Evolutionary conservation across 2,888 invertebrate genomes (phyloP), one percentile per base, ranked within the genome.

Genomic region (Scrobipalpa costella): DNA sequence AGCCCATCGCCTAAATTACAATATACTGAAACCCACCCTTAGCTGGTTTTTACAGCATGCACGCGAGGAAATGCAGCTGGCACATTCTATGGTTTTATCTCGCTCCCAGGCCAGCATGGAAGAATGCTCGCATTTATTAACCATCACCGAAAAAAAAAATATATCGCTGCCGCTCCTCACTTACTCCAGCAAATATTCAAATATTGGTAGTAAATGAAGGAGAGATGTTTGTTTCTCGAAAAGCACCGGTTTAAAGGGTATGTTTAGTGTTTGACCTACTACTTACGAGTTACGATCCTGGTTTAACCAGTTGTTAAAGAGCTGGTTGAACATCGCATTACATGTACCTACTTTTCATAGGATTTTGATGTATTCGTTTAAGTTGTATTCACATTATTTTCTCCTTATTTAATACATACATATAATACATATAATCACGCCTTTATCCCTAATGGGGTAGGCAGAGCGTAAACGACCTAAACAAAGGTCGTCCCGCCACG

Each of bases 131-230:
- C 27, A 27, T 27, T 27, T 27, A 27, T 27, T 3, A 27, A 27
- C 27, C 27, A 27, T 27, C 27, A 2, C 2, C 27, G 5, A 27
- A 27, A n/a, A 47, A 47, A 47, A 19, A 49, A n/a, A n/a, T 7
- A 17, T 11, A 5, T 21, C 50, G 50, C 50, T 27, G 21, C 21
- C 50, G 9, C 21, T 27, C 27, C 5, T 55, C 33, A 15, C 33
- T 55, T 55, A 9, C 0, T 6, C 33, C 74, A 72, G 70, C 66
- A 67, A 61, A 66, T 71, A 73, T 75, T 77, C 75, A 84, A 88
- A 86, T 86, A 86, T 86, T 86, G 78, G 81, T 78, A 73, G 76
- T 79, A 80, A 79, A 82, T 77, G 80, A 78, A 81, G 71, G 77
- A 80, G 80, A 78, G 75, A 69, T 77, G 80, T 81, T 81, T 83